Percentiles rank a stretch among this genome's conserved stretches.
These are phyloP conservation scores for Tipula vernalis DNA, from an alignment of 2,888 invertebrate species.

Conservation along the genomic window DNA sequence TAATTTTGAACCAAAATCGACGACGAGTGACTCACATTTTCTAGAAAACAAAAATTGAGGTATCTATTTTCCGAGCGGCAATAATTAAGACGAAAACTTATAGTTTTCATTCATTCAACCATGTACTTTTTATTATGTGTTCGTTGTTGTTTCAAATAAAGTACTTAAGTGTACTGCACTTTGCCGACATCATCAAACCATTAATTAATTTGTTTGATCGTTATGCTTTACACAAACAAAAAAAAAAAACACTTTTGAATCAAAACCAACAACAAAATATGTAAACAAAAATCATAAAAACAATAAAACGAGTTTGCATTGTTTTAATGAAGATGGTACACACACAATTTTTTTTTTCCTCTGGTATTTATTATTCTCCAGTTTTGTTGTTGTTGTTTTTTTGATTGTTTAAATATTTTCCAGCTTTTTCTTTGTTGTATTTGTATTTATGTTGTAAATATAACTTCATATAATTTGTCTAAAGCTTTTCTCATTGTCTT, in stretches of 20 bases:
- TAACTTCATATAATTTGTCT: neutral
- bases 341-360: neutral
- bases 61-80: neutral
- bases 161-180: neutral
- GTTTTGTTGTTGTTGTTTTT: neutral
- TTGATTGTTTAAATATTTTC: neutral
- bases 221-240: neutral
- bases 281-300: neutral
- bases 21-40: too few species aligned
- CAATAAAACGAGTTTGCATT: neutral
- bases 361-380: neutral
- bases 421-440: neutral
- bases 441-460: neutral
- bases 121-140: too few species aligned
- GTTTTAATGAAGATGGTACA: neutral
- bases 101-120: neutral
- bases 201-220: neutral
- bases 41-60: too few species aligned
- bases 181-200: neutral
- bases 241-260: neutral
- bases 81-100: neutral
- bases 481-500: neutral
- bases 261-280: neutral
- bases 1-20: too few species aligned
- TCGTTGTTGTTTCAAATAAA: neutral